Conservation (phyloP, 64 coral and sea anemone species). For the Pocillopora verrucosa region DNA sequence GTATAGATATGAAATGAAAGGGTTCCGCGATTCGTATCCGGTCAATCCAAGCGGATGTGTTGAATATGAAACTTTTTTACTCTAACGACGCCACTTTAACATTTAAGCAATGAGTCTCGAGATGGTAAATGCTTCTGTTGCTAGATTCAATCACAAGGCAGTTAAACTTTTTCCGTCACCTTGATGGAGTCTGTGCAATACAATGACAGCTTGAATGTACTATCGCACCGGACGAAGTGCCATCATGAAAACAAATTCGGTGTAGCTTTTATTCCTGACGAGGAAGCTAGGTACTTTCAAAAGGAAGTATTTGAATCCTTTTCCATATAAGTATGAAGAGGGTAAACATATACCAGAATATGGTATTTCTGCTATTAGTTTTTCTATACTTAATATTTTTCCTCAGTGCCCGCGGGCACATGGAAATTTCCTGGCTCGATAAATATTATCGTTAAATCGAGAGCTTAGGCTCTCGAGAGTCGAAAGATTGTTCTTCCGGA, state of each 20-base stretch:
- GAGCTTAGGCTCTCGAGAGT: neutral
- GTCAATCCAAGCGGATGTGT: neutral
- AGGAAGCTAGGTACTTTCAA: neutral
- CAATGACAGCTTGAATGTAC: neutral
- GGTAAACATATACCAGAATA: constrained; percentile 20
- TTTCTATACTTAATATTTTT: neutral
- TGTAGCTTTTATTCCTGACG: neutral
- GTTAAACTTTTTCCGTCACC: neutral
- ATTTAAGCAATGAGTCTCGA: constrained; percentile 6
- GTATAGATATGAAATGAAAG: neutral
- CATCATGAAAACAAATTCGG: neutral
- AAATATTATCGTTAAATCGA: constrained; percentile 37
- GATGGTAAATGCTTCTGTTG: constrained; percentile 9
- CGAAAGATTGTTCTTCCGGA: constrained; percentile 17
- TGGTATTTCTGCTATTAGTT: constrained; percentile 6
- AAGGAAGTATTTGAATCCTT: neutral
- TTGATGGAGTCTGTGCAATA: neutral
- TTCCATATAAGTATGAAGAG: constrained; percentile 3
- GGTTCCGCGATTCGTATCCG: neutral
- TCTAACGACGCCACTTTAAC: neutral
- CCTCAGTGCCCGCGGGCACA: neutral
- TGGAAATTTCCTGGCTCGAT: neutral
- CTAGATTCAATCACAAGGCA: neutral
- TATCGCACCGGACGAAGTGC: neutral
- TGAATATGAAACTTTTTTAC: constrained; percentile 6